phyloP scores from a whole-genome alignment of 2,888 invertebrate genomes.

The Tenodera sinensis region DNA sequence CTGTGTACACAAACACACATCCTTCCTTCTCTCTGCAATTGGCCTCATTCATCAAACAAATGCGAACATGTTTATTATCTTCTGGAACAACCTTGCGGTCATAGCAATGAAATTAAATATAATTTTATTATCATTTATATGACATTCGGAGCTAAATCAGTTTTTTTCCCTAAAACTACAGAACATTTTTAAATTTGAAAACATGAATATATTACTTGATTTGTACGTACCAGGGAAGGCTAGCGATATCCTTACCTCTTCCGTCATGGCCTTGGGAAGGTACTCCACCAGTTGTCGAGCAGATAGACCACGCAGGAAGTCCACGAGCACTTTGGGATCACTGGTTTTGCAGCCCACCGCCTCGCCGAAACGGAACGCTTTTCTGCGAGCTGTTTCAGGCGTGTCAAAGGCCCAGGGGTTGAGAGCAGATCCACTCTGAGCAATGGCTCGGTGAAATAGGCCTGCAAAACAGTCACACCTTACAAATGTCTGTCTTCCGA shows the following conservation, averaged over 20 bases:
- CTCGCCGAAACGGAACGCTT: slow-evolving; percentile 21
- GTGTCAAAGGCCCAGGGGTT: slow-evolving; percentile 3
- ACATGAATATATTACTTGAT: too few species aligned
- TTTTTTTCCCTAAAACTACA: too few species aligned
- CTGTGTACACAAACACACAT: neutral
- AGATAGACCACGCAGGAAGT: slow-evolving; percentile 20
- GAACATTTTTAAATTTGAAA: too few species aligned
- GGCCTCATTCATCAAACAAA: too few species aligned
- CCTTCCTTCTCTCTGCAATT: too few species aligned
- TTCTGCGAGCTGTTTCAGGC: neutral
- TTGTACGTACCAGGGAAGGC: too few species aligned
- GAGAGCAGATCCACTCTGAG: slow-evolving; percentile 11
- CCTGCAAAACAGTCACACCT: neutral
- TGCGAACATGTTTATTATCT: too few species aligned
- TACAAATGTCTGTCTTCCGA: too few species aligned
- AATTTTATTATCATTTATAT: too few species aligned
- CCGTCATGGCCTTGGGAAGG: neutral
- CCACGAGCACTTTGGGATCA: slow-evolving; percentile 21
- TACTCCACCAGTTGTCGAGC: slow-evolving; percentile 18
- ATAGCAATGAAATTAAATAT: too few species aligned
- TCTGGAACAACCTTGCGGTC: too few species aligned
- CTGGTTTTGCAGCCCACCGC: slow-evolving; percentile 26
- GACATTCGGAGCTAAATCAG: too few species aligned
- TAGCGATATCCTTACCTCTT: neutral
- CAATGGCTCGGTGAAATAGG: slow-evolving; percentile 11